Percentiles rank a stretch among this genome's conserved stretches.
Evolutionary conservation across 2,113 vertebrate species (phyloP).

Genomic region (Dicrurus megarhynchus): DNA sequence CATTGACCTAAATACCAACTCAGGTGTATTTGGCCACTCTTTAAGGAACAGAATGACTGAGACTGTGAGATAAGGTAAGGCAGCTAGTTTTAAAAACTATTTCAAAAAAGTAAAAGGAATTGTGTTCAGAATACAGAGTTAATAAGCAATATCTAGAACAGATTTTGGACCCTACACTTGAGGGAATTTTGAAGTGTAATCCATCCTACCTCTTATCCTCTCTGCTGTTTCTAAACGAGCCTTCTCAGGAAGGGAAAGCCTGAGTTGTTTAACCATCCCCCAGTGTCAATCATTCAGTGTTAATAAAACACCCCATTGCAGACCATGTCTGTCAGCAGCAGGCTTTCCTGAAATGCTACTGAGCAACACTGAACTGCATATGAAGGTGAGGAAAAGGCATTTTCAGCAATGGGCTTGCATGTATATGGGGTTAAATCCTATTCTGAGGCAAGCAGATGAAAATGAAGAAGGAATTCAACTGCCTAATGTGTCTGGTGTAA

Average conservation of each 20-base stretch:
- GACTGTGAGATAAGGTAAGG: neutral
- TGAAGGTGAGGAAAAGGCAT: neutral
- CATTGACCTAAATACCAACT: neutral
- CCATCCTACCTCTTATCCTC: neutral
- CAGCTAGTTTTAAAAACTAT: neutral
- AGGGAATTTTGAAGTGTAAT: neutral
- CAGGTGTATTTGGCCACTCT: neutral
- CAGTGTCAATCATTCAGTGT: neutral
- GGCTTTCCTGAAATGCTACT: neutral
- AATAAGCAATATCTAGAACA: neutral
- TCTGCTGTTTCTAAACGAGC: neutral
- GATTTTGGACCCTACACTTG: neutral
- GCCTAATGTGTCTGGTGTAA: neutral
- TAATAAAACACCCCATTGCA: neutral
- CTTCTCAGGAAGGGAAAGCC: neutral
- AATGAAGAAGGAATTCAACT: neutral
- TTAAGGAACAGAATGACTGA: neutral
- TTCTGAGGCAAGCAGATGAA: neutral
- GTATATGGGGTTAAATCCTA: neutral
- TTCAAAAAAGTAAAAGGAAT: fast-evolving
- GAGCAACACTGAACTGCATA: neutral
- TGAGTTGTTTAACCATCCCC: neutral
- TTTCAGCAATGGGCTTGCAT: neutral
- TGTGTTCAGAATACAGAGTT: neutral
- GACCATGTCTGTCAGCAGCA: neutral